Percentiles rank a stretch among this genome's conserved stretches.
phyloP scores from a whole-genome alignment of 2,888 invertebrate genomes.

The Dichetophora obliterata region DNA sequence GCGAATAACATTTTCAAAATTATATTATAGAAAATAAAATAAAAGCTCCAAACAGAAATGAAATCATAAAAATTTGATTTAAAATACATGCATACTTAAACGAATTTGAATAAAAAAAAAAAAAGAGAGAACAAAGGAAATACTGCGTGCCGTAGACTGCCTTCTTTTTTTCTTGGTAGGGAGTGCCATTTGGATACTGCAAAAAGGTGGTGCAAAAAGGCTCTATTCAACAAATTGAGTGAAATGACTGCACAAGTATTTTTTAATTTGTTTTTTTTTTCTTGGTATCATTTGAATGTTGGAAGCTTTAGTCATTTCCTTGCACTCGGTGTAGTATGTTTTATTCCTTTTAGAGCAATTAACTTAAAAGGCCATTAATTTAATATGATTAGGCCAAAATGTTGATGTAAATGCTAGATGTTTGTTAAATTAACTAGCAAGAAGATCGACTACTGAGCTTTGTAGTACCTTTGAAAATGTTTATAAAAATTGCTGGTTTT shows the following conservation, averaged over 20 bases:
- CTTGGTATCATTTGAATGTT: neutral
- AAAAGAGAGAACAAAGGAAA: constrained; percentile 8
- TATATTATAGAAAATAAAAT: neutral
- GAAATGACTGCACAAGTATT: constrained; percentile 25
- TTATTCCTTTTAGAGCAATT: neutral
- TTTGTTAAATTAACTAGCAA: neutral
- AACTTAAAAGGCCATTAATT: constrained; percentile 23
- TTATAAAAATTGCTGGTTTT: neutral
- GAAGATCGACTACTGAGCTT: no score
- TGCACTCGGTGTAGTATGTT: neutral
- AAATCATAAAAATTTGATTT: constrained; percentile 18
- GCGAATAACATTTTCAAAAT: constrained; percentile 22
- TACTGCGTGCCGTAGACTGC: neutral
- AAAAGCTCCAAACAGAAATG: constrained; percentile 9
- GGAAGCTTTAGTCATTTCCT: neutral
- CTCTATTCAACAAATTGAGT: constrained; percentile 22
- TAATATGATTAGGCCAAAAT: constrained; percentile 19
- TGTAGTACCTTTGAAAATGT: neutral
- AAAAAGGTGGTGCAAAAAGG: neutral
- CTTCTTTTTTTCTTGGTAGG: neutral
- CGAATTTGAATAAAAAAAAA: constrained; percentile 23
- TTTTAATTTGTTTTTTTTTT: neutral
- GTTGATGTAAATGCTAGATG: neutral
- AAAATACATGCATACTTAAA: constrained; percentile 1
- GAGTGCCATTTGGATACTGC: neutral